A percentile compares a stretch with the other conserved stretches of the same genome.
Conservation (phyloP, 2,113 vertebrate species). For the Raja brachyura region DNA sequence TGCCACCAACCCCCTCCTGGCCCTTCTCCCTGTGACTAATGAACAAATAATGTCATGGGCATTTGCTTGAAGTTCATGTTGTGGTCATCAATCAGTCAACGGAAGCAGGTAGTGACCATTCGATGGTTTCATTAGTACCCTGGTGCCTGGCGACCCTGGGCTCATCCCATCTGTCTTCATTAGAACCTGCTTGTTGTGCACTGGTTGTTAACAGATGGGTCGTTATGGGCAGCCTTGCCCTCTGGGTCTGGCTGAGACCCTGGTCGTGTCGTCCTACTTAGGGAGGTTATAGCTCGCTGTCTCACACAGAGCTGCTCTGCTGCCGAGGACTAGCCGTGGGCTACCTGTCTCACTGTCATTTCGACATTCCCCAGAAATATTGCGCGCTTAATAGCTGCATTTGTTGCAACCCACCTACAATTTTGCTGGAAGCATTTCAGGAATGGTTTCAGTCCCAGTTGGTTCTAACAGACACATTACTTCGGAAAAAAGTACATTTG, state of each 20-base stretch:
- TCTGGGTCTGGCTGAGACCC: slow-evolving; percentile 65
- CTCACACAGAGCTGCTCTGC: slow-evolving; percentile 40
- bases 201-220: slow-evolving; percentile 70
- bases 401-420: not conserved
- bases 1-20: not conserved
- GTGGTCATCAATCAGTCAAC: slow-evolving; percentile 62
- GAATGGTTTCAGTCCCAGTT: not conserved
- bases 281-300: slow-evolving; percentile 47
- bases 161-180: slow-evolving; percentile 76
- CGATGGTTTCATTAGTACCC: slow-evolving; percentile 69
- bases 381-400: slow-evolving; percentile 8
- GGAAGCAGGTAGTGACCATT: slow-evolving; percentile 68
- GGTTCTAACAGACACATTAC: not conserved
- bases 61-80: slow-evolving; percentile 59
- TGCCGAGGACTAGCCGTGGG: slow-evolving; percentile 38
- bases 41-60: slow-evolving; percentile 51
- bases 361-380: not conserved
- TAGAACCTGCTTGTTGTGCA: slow-evolving; percentile 65
- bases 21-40: slow-evolving; percentile 49
- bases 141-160: slow-evolving; percentile 55
- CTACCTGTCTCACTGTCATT: not conserved
- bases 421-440: not conserved
- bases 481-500: not conserved
- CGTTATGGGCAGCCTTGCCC: slow-evolving; percentile 62
- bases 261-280: slow-evolving; percentile 52